phyloP scores from a whole-genome alignment of 1,140 invertebrate species.

The Calephelis nemesis region DNA sequence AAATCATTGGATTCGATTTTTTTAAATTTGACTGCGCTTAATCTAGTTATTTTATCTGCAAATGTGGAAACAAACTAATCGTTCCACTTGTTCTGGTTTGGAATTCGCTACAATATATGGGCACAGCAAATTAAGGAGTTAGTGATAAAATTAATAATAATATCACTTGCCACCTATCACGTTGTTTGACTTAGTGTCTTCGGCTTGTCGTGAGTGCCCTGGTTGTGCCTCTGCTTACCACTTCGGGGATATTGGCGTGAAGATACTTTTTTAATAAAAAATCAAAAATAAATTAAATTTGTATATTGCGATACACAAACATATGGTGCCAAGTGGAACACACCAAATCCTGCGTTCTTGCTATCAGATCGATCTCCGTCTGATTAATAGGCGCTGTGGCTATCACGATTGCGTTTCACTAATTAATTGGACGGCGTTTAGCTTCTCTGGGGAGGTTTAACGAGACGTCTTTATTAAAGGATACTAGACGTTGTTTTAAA shows the following conservation, averaged over 20 bases:
- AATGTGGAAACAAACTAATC: no score
- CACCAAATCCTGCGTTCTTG: conserved; percentile 38
- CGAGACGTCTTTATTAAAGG: conserved; percentile 35
- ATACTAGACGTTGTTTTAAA: conserved; percentile 10
- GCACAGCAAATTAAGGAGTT: no score
- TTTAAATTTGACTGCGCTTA: background rate
- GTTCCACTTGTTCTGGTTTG: no score
- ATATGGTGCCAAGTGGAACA: conserved; percentile 28
- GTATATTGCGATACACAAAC: background rate
- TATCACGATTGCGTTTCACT: conserved; percentile 58
- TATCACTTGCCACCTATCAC: background rate
- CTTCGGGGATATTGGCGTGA: no score
- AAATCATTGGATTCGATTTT: no score
- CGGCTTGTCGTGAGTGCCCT: no score
- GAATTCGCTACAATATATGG: no score
- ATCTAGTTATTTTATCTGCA: background rate
- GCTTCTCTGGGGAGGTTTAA: conserved; percentile 32
- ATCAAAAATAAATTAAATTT: background rate
- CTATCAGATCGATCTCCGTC: conserved; percentile 56
- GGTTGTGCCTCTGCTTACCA: no score
- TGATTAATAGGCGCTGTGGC: conserved; percentile 58
- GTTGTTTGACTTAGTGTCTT: no score
- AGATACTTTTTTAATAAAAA: no score
- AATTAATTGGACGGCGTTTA: conserved; percentile 63
- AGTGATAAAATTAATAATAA: background rate